Percentiles rank a stretch among this genome's conserved stretches.
phyloP scores from a whole-genome alignment of 2,797 vertebrate genomes.

The Chrysocyon brachyurus region DNA sequence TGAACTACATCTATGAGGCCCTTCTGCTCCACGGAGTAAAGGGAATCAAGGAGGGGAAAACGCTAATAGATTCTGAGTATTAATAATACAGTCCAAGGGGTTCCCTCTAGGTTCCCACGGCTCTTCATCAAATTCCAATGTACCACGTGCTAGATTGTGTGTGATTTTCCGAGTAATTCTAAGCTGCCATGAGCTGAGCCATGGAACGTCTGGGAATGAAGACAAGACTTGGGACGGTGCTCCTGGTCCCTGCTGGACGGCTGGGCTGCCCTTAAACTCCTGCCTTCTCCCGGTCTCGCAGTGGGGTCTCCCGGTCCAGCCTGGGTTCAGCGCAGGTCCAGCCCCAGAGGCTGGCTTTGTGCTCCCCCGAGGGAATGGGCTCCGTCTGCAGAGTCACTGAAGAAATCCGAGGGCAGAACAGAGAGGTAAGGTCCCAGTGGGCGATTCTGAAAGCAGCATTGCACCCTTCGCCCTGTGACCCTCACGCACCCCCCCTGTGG shows the following conservation, averaged over 20 bases:
- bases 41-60: background rate
- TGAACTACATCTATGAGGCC: background rate
- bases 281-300: background rate
- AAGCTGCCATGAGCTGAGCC: background rate
- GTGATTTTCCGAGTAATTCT: too few species aligned
- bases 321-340: too few species aligned
- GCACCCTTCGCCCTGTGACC: background rate
- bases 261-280: background rate
- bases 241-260: background rate
- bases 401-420: accelerated
- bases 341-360: background rate
- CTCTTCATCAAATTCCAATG: background rate
- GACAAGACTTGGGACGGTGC: background rate
- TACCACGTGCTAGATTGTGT: too few species aligned
- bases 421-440: accelerated
- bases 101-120: background rate
- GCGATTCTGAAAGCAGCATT: accelerated
- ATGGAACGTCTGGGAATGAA: background rate
- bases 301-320: background rate
- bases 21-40: background rate
- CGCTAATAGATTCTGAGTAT: background rate
- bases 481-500: background rate
- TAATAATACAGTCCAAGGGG: too few species aligned
- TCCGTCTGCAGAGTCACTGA: background rate
- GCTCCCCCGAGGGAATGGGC: accelerated